A percentile compares a stretch with the other conserved stretches of the same genome.
Evolutionary conservation across 2,888 invertebrate genomes (phyloP).

Genomic region (Pristionchus mayeri): DNA sequence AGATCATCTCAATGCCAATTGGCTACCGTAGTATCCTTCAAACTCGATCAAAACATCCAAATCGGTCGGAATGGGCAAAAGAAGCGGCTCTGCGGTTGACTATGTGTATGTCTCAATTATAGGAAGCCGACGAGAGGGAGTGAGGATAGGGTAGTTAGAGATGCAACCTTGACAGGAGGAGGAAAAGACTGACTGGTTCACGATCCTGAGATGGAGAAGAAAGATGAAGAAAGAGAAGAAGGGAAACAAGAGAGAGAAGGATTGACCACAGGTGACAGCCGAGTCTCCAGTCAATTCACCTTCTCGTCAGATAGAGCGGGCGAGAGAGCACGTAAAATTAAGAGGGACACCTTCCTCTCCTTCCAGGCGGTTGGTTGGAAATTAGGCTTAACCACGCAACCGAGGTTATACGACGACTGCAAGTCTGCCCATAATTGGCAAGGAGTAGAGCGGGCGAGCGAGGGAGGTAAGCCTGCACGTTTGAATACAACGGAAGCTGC

Average conservation of each 20-base stretch:
- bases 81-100: not conserved
- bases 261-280: constrained; percentile 40
- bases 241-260: not conserved
- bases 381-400: constrained; percentile 40
- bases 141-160: not conserved
- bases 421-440: not conserved
- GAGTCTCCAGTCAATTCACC: not conserved
- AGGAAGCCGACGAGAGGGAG: not conserved
- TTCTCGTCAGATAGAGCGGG: not conserved
- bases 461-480: not conserved
- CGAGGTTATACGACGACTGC: constrained; percentile 7
- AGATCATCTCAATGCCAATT: not conserved
- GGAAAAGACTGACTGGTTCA: constrained; percentile 31
- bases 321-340: not conserved
- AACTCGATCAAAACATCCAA: constrained; percentile 7
- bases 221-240: not conserved
- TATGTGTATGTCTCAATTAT: constrained; percentile 24
- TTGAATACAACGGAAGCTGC: constrained; percentile 4
- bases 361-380: not conserved
- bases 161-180: constrained; percentile 27
- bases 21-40: not conserved
- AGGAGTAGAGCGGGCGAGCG: not conserved
- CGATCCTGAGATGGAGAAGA: constrained; percentile 9
- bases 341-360: not conserved
- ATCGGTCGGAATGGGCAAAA: not conserved